These are phyloP conservation scores for Meloidogyne chitwoodi DNA, from an alignment of 1,140 invertebrate genomes.

Conservation along the genomic window DNA sequence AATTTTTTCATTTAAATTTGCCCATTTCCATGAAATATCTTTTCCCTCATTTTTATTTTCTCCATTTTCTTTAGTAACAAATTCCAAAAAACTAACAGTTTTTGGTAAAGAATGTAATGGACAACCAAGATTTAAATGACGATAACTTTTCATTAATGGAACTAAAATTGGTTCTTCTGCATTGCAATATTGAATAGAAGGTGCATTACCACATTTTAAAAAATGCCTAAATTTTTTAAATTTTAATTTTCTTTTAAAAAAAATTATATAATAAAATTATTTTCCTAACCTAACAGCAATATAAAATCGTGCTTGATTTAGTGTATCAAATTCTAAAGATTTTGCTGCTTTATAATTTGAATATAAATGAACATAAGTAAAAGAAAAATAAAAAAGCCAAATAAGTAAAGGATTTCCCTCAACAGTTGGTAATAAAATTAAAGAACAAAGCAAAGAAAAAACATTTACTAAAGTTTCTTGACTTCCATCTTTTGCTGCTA, in stretches of 20 bases:
- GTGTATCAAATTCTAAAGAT: slow-evolving; percentile 70
- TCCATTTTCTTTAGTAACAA: neutral
- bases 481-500: slow-evolving; percentile 88
- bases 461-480: slow-evolving; percentile 93
- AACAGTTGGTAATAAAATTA: slow-evolving; percentile 53
- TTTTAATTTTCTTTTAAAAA: no score
- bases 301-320: slow-evolving; percentile 66
- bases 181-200: slow-evolving; percentile 20
- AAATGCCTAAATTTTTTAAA: slow-evolving; percentile 24
- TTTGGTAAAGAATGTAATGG: neutral
- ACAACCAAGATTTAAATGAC: slow-evolving; percentile 4
- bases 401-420: slow-evolving; percentile 64
- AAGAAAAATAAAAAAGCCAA: slow-evolving; percentile 70
- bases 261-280: neutral
- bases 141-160: neutral
- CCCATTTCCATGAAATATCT: neutral
- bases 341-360: slow-evolving; percentile 80
- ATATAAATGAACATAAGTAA: slow-evolving; percentile 76
- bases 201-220: slow-evolving; percentile 4
- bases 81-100: neutral
- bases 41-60: neutral
- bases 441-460: slow-evolving; percentile 25
- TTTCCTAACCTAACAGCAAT: slow-evolving; percentile 37
- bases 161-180: slow-evolving; percentile 1
- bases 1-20: neutral